Base-by-base conservation (phyloP, 2,888 invertebrate species). In the Eupithecia subumbrata region DNA sequence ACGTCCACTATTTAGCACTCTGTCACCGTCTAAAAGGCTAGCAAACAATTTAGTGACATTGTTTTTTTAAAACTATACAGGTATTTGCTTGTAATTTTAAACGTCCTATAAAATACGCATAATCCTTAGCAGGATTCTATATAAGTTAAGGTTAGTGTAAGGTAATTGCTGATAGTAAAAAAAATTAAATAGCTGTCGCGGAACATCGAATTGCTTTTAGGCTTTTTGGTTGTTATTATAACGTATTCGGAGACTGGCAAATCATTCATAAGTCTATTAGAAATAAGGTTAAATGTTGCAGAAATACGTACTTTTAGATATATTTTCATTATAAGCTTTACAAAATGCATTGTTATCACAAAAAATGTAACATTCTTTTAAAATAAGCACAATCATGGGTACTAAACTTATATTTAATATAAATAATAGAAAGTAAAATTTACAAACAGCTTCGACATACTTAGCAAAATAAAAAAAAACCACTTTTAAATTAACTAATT, bases 221-320 rank as follows among this genome's bases (percentile, higher is more conserved):
- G 56, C 11, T 12, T 11, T 4, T 1, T 11, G 56, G n/a, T 52
- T 52, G n/a, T 52, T n/a, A 7, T 22, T 56, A 22, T 22, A 22
- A 56, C 22, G 11, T 11, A 56, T 56, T 56, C 56, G 11, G 63
- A 73, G 69, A 70, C 69, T 73, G 73, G 34, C 34, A 63, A 69
- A 69, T 25, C 64, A 48, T 70, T 64, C 48, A 34, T 70, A 64
- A 37, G 45, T 16, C 22, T 43, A 30, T 74, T 74, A 66, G 64
- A 52, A n/a, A 74, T 74, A 74, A 52, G 48, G 52, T 37, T 52
- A 18, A 74, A 30, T 30, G 52, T 70, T 73, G 60, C 34, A 67
- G 9, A 40, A 30, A 72, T n/a, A 48, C 14, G 9, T 30, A 52
- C 40, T 14, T 71, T 25, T 14, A 60, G 5, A 60, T 22, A 14